These are phyloP conservation scores for Diaprepes abbreviatus DNA, from an alignment of 2,888 invertebrate species.

Conservation along the genomic window DNA sequence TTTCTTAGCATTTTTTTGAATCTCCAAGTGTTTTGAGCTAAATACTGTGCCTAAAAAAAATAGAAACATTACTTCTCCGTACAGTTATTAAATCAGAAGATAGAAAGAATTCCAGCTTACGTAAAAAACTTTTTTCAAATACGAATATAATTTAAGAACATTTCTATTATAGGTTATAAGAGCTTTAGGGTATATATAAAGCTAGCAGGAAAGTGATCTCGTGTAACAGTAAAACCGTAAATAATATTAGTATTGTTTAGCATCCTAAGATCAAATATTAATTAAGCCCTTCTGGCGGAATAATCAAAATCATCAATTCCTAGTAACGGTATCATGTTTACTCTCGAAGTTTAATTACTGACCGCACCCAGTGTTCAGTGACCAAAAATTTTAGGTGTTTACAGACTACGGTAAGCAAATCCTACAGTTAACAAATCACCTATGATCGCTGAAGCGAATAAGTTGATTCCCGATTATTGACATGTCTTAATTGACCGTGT, in stretches of 20 bases:
- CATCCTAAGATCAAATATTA: too few relatives aligned
- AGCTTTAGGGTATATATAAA: too few relatives aligned
- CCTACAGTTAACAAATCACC: not conserved
- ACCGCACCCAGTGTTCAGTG: not conserved
- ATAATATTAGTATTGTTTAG: too few relatives aligned
- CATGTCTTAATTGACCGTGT: not conserved
- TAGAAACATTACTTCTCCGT: too few relatives aligned
- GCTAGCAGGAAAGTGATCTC: too few relatives aligned
- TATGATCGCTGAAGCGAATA: slow-evolving; percentile 2
- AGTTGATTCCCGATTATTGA: slow-evolving; percentile 1
- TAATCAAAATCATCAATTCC: not conserved
- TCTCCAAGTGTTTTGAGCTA: slow-evolving; percentile 73
- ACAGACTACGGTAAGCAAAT: not conserved
- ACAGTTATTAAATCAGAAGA: too few relatives aligned
- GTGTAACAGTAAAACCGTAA: too few relatives aligned
- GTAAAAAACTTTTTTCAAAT: too few relatives aligned
- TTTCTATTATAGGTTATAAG: too few relatives aligned
- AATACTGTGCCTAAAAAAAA: slow-evolving; percentile 72
- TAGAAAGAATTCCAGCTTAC: too few relatives aligned
- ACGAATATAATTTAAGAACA: too few relatives aligned
- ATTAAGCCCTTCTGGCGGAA: too few relatives aligned
- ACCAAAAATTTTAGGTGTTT: not conserved
- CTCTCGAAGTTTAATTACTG: not conserved
- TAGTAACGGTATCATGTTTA: not conserved
- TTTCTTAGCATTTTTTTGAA: slow-evolving; percentile 73